Evolutionary conservation across 2,797 vertebrate genomes (phyloP).

Genomic region (Spondyliosoma cantharus): DNA sequence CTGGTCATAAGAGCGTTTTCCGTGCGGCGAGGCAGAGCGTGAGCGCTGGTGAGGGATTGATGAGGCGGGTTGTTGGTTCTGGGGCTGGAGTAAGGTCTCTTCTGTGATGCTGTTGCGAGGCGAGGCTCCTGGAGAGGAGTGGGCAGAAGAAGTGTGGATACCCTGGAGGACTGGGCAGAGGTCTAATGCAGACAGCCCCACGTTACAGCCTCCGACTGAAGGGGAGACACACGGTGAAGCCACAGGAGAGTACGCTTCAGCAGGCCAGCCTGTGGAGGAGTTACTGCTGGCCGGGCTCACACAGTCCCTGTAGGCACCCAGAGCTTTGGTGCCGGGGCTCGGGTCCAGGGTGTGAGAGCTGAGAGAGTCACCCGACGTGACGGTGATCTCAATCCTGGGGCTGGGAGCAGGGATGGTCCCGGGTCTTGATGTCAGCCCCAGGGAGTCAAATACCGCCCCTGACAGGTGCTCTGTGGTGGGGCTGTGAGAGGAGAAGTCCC

Average conservation of each 20-base stretch:
- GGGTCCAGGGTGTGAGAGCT: constrained; percentile 85
- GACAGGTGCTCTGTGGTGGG: constrained; percentile 53
- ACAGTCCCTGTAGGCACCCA: constrained; percentile 91
- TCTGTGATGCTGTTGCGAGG: constrained; percentile 91
- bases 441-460: constrained; percentile 45
- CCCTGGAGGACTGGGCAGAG: constrained; percentile 92
- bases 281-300: constrained; percentile 97
- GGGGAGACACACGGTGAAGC: constrained; percentile 93
- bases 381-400: constrained; percentile 96
- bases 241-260: constrained; percentile 90
- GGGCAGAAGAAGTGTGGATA: constrained; percentile 92
- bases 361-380: constrained; percentile 89
- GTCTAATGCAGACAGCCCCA: constrained; percentile 86
- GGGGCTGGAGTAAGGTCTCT: constrained; percentile 86
- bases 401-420: constrained; percentile 86
- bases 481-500: constrained; percentile 65
- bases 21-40: constrained; percentile 92
- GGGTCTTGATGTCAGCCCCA: constrained; percentile 84
- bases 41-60: constrained; percentile 90
- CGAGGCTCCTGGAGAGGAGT: constrained; percentile 93
- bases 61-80: constrained; percentile 74
- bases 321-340: constrained; percentile 83
- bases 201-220: constrained; percentile 76
- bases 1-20: constrained; percentile 91
- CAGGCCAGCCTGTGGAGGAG: constrained; percentile 96